phyloP scores from a whole-genome alignment of 2,888 invertebrate species.

The Rosalia funebris region DNA sequence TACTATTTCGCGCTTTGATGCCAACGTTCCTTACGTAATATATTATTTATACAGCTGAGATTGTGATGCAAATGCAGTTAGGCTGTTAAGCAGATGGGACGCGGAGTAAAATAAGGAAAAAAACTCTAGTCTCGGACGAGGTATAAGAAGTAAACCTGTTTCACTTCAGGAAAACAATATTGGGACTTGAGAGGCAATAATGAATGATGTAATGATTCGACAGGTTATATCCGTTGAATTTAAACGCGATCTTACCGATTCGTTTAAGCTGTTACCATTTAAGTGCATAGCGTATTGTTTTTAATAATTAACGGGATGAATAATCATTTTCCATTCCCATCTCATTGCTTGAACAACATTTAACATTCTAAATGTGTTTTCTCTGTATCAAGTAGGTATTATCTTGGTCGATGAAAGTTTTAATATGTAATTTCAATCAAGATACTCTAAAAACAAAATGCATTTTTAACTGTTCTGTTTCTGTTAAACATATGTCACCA shows the following conservation, averaged over 20 bases:
- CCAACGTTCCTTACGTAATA: too few species aligned
- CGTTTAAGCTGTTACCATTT: background rate
- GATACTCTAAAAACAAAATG: background rate
- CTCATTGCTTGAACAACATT: too few species aligned
- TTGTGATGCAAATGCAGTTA: background rate
- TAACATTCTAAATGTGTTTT: too few species aligned
- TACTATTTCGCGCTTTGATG: too few species aligned
- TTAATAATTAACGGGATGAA: background rate
- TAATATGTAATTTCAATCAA: too few species aligned
- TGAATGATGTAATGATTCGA: background rate
- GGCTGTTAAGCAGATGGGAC: background rate
- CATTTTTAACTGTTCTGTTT: background rate
- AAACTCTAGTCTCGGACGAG: background rate
- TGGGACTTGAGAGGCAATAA: background rate
- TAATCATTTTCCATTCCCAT: background rate
- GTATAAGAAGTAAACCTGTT: background rate
- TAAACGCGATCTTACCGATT: background rate
- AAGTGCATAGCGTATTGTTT: background rate
- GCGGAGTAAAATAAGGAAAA: background rate
- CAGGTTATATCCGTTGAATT: background rate
- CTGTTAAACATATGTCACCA: background rate
- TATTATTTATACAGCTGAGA: too few species aligned
- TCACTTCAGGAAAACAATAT: background rate
- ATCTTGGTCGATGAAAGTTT: too few species aligned
- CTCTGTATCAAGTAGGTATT: too few species aligned